Evolutionary conservation across 2,888 invertebrate species (phyloP).

Genomic region (Pycnomerus fuliginosus): DNA sequence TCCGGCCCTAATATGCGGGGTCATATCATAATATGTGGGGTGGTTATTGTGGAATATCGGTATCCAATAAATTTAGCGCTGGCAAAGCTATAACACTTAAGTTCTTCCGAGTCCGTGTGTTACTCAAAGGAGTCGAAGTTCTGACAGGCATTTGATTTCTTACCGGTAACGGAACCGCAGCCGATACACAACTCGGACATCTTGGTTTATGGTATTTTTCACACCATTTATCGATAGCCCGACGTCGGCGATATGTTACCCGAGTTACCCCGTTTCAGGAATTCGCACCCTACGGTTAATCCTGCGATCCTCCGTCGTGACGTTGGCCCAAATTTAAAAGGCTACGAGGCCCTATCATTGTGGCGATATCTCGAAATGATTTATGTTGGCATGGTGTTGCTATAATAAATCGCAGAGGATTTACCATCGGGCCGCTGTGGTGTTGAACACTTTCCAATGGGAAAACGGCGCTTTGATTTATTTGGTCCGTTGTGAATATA

Average conservation of each 20-base stretch:
- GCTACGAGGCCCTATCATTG: conserved; percentile 33
- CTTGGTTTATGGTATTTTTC: conserved; percentile 39
- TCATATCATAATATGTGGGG: too few relatives aligned
- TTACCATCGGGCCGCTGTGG: conserved; percentile 33
- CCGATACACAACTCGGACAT: conserved; percentile 28
- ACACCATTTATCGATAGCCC: conserved; percentile 34
- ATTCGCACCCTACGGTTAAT: conserved; percentile 3
- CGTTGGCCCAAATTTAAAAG: conserved; percentile 17
- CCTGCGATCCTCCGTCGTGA: conserved; percentile 5
- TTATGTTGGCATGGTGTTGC: conserved; percentile 46
- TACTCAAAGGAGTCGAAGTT: conserved; percentile 34
- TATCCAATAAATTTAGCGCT: conserved; percentile 15
- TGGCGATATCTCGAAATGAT: conserved; percentile 49
- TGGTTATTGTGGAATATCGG: conserved; percentile 21
- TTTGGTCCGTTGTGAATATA: conserved; percentile 23
- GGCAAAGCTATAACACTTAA: conserved; percentile 21
- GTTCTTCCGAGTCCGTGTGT: conserved; percentile 23
- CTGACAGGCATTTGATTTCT: conserved; percentile 42
- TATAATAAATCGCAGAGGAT: conserved; percentile 38
- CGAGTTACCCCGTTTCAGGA: conserved; percentile 4
- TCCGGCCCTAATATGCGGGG: conserved; percentile 3
- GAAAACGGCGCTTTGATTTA: conserved; percentile 26
- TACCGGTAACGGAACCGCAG: conserved; percentile 34
- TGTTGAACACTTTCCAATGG: conserved; percentile 29
- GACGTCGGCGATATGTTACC: conserved; percentile 30